Conservation (phyloP, 2,797 vertebrate species). For the Helarctos malayanus region DNA sequence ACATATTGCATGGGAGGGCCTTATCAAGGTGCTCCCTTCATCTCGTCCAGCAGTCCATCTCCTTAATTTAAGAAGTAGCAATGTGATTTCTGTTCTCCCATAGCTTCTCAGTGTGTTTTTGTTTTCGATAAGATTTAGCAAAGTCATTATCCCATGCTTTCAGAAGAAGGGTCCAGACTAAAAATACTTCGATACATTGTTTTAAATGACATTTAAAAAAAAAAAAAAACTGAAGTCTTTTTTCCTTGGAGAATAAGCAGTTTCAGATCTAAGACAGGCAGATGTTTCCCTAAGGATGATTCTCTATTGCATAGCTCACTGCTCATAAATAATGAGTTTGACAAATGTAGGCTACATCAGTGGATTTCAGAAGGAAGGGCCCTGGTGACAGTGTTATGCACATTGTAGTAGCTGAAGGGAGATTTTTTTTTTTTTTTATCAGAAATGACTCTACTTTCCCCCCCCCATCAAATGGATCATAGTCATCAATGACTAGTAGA, state of each 20-base stretch:
- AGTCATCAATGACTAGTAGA: conserved; percentile 5
- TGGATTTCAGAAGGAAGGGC: background rate
- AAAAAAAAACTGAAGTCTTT: background rate
- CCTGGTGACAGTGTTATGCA: background rate
- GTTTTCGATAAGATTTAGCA: conserved; percentile 11
- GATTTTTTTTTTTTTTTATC: background rate
- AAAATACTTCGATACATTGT: background rate
- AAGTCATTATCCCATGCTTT: background rate
- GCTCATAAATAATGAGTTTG: conserved; percentile 54
- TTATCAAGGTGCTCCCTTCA: background rate
- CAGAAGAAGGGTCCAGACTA: background rate
- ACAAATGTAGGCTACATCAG: background rate
- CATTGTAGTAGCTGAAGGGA: background rate
- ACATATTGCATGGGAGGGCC: background rate
- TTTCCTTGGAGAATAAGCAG: background rate
- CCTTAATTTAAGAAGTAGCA: conserved; percentile 10
- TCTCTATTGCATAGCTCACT: background rate
- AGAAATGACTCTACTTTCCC: background rate
- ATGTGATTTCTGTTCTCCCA: background rate
- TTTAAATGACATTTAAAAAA: background rate
- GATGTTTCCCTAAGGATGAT: background rate
- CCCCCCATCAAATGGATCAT: background rate
- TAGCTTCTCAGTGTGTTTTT: conserved; percentile 15
- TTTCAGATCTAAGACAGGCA: conserved; percentile 7
- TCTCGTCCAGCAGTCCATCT: background rate